Conservation (phyloP, 2,797 vertebrate genomes). For the Rhincodon typus region DNA sequence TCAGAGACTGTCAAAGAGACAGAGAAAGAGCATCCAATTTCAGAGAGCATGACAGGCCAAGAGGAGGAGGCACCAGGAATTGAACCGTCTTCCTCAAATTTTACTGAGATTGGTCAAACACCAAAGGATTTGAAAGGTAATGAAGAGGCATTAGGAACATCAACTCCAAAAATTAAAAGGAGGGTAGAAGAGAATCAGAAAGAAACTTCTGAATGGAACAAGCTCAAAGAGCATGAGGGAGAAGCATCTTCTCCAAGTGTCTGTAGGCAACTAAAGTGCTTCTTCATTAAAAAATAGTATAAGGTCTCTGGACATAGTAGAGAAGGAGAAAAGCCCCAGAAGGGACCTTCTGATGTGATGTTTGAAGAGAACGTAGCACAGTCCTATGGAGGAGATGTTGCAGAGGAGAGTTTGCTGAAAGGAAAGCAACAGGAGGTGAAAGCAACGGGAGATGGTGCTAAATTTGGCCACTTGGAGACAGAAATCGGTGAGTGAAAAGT, state of each 20-base stretch:
- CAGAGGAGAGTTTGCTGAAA: too few relatives aligned
- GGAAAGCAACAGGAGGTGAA: neutral
- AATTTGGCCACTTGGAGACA: neutral
- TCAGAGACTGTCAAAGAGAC: neutral
- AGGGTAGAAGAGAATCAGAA: neutral
- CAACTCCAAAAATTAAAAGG: neutral
- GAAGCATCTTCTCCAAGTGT: neutral
- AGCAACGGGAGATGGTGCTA: neutral
- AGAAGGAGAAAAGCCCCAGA: neutral
- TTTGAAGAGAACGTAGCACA: neutral
- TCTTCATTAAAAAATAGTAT: too few relatives aligned
- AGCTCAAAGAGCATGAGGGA: neutral
- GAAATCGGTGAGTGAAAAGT: neutral
- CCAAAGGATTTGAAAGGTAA: neutral
- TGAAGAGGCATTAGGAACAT: neutral
- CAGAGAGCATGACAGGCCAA: neutral
- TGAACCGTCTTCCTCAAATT: neutral
- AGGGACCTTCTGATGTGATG: neutral
- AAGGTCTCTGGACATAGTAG: too few relatives aligned
- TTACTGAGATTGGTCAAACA: neutral
- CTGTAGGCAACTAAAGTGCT: too few relatives aligned
- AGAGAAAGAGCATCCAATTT: neutral
- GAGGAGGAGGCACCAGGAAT: too few relatives aligned
- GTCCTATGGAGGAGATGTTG: neutral
- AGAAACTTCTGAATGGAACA: too few relatives aligned